Base-by-base conservation (phyloP, 2,888 invertebrate genomes). In the Palloptera scutellata region DNA sequence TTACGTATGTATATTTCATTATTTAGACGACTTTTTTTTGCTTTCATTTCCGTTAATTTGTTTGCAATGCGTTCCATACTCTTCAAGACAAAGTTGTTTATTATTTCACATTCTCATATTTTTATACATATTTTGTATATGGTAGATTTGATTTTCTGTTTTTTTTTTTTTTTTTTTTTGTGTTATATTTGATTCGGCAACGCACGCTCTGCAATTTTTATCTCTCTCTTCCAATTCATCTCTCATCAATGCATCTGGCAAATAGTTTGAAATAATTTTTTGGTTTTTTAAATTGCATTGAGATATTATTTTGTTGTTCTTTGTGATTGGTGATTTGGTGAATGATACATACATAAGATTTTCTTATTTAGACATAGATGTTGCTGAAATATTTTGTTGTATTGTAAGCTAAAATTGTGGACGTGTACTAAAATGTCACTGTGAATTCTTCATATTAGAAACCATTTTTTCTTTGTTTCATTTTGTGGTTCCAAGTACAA, bases 21-120 rank as follows among this genome's bases (percentile, higher is more conserved):
- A n/a, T 48, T 48, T 13, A 5, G 12, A 10, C 15, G 48, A 48
- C 11, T n/a, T 40, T 41, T 61, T 72, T 72, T 71, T 69, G 69
- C 30, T 74, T 78, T 81, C 81, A 81, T 81, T 81, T 82, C 81
- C 81, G 80, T 81, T 82, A 81, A 82, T 77, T 81, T 82, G 82
- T 81, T 82, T 76, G 74, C 81, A 79, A 75, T 76, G 83, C 81
- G 81, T 77, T 82, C 82, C 75, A 81, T 81, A 81, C 81, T 81
- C 81, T 81, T 81, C 81, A 81, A 81, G 81, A 81, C 81, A 81
- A 81, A 81, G 81, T 78, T 81, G 79, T 78, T 77, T 76, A 74
- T 76, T 77, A 78, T 79, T 68, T 77, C 73, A 72, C 72, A 70
- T 68, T 69, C 64, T 64, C 67, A 71, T 72, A 67, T 66, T 69